A percentile compares a stretch with the other conserved stretches of the same genome.
Conservation (phyloP, 1,140 invertebrate genomes). For the Sycophaga agraensis region DNA sequence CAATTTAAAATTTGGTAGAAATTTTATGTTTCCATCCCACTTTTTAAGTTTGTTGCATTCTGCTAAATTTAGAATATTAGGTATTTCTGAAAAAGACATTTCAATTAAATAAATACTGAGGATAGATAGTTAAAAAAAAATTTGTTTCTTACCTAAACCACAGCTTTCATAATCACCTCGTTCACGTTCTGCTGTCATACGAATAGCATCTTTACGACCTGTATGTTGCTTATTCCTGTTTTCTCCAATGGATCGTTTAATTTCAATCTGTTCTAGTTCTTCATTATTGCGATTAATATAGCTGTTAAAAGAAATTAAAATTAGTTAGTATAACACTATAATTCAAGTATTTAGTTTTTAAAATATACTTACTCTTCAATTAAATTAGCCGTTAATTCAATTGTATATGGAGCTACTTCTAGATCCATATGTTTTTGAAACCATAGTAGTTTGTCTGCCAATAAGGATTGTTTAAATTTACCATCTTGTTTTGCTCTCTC, state of each 20-base stretch:
- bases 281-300: slow-evolving; percentile 70
- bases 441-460: slow-evolving; percentile 73
- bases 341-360: not conserved
- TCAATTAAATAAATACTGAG: slow-evolving; percentile 5
- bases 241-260: slow-evolving; percentile 73
- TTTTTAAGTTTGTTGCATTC: slow-evolving; percentile 63
- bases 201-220: slow-evolving; percentile 72
- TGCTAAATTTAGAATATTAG: slow-evolving; percentile 62
- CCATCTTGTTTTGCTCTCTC: slow-evolving; percentile 65
- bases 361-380: slow-evolving; percentile 60
- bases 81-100: slow-evolving; percentile 59
- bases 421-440: slow-evolving; percentile 65
- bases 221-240: slow-evolving; percentile 74
- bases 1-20: slow-evolving; percentile 68
- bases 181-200: slow-evolving; percentile 70
- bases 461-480: slow-evolving; percentile 69
- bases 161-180: slow-evolving; percentile 69
- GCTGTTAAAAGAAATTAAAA: slow-evolving; percentile 40
- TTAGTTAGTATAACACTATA: not conserved
- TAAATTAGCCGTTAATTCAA: slow-evolving; percentile 62
- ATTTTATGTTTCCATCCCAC: slow-evolving; percentile 70
- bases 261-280: slow-evolving; percentile 72
- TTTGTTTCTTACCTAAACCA: slow-evolving; percentile 67
- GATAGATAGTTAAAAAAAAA: not conserved
- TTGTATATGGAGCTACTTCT: slow-evolving; percentile 57